Percentiles rank a stretch among this genome's conserved stretches.
Evolutionary conservation across 2,797 vertebrate genomes (phyloP).

Genomic region (Hydrocynus forskahlii): DNA sequence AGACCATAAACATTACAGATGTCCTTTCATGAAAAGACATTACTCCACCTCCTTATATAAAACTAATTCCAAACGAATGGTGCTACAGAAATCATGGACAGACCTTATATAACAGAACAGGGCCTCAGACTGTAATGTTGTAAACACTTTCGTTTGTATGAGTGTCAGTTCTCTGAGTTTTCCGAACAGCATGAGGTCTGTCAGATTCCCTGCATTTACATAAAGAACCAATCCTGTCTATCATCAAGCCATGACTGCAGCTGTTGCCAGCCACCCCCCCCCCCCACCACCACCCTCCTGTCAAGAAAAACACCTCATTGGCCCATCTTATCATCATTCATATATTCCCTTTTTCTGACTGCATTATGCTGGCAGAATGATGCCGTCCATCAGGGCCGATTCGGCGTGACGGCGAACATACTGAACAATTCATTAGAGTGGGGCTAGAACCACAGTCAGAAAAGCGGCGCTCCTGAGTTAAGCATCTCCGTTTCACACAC

Average conservation of each 20-base stretch:
- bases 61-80: no score
- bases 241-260: constrained; percentile 36
- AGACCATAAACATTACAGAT: no score
- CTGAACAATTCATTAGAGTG: constrained; percentile 52
- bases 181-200: constrained; percentile 19
- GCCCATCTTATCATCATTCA: constrained; percentile 53
- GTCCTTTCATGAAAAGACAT: no score
- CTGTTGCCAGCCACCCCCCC: no score
- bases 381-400: constrained; percentile 50
- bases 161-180: neutral
- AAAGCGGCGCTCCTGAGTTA: constrained; percentile 32
- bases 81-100: no score
- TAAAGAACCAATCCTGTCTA: constrained; percentile 35
- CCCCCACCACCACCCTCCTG: no score
- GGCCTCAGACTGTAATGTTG: neutral
- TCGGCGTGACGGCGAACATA: constrained; percentile 46
- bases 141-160: neutral
- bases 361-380: constrained; percentile 41
- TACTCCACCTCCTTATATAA: no score
- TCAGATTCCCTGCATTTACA: constrained; percentile 37
- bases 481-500: constrained; percentile 45
- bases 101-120: no score
- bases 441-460: constrained; percentile 36
- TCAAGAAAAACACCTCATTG: constrained; percentile 22
- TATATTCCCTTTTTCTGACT: constrained; percentile 49